Evolutionary conservation across 2,797 vertebrate genomes (phyloP).

Genomic region (Rhabdomys pumilio): DNA sequence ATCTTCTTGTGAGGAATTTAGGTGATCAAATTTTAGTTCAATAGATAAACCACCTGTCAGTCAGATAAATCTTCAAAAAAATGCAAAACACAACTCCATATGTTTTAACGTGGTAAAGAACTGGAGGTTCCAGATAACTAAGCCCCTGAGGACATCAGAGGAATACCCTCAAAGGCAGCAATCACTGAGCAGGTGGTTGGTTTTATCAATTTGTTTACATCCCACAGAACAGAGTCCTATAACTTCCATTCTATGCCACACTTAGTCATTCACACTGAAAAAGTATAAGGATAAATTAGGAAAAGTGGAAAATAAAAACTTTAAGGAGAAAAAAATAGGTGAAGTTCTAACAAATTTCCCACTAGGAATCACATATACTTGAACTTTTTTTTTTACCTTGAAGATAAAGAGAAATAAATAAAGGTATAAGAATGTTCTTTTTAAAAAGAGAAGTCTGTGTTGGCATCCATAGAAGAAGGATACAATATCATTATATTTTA

Average conservation of each 20-base stretch:
- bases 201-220: constrained; percentile 23
- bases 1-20: constrained; percentile 16
- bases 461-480: not conserved
- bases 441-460: not conserved
- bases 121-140: constrained; percentile 1
- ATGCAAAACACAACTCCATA: not conserved
- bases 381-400: not conserved
- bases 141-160: constrained; percentile 4
- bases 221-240: not conserved
- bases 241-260: constrained; percentile 33
- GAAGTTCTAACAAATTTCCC: not conserved
- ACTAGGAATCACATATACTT: not conserved
- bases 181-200: not conserved
- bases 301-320: constrained; percentile 1
- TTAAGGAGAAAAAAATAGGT: not conserved
- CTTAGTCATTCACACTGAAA: constrained; percentile 25
- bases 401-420: constrained; percentile 15
- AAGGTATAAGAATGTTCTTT: not conserved
- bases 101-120: constrained; percentile 8
- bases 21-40: constrained; percentile 57
- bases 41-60: constrained; percentile 45
- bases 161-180: not conserved
- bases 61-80: constrained; percentile 38
- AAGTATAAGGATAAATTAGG: not conserved
- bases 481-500: not conserved